Percentiles rank a stretch among this genome's conserved stretches.
Evolutionary conservation across 2,113 vertebrate species (phyloP).

Genomic region (Salminus brasiliensis): DNA sequence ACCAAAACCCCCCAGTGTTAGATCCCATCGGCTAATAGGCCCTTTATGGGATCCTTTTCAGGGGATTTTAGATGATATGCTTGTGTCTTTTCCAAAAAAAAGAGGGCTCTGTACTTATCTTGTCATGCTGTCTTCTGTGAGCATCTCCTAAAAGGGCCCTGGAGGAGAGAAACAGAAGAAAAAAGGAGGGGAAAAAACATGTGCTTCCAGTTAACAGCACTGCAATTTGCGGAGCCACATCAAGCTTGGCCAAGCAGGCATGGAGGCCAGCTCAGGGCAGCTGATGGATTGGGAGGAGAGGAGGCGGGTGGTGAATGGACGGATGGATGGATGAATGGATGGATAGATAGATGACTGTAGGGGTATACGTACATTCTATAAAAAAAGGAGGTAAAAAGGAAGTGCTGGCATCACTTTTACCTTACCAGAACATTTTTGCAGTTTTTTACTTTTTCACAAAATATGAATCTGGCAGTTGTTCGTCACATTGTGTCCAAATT

Average conservation of each 20-base stretch:
- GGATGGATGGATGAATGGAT: background rate
- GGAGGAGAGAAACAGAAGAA: background rate
- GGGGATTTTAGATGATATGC: slow-evolving; percentile 44
- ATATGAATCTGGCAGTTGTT: no score
- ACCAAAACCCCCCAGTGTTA: slow-evolving; percentile 35
- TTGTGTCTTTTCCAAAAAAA: slow-evolving; percentile 40
- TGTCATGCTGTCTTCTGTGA: slow-evolving; percentile 48
- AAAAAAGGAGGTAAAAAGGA: background rate
- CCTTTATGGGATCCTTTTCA: slow-evolving; percentile 12
- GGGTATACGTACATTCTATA: background rate
- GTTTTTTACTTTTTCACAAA: background rate
- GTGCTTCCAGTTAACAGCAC: slow-evolving; percentile 66
- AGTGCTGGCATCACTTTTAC: background rate
- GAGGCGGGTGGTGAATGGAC: background rate
- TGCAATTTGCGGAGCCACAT: slow-evolving; percentile 65
- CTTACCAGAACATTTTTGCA: background rate
- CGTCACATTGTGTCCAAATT: no score
- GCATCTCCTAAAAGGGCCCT: slow-evolving; percentile 44
- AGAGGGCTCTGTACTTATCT: slow-evolving; percentile 49
- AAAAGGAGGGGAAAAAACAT: slow-evolving; percentile 42
- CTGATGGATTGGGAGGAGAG: background rate
- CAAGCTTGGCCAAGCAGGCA: slow-evolving; percentile 59
- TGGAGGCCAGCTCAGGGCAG: background rate
- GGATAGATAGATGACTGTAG: background rate
- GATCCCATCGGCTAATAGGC: slow-evolving; percentile 8